Conservation (phyloP, 2,797 vertebrate species). For the Gymnoscopelus microlampas region DNA sequence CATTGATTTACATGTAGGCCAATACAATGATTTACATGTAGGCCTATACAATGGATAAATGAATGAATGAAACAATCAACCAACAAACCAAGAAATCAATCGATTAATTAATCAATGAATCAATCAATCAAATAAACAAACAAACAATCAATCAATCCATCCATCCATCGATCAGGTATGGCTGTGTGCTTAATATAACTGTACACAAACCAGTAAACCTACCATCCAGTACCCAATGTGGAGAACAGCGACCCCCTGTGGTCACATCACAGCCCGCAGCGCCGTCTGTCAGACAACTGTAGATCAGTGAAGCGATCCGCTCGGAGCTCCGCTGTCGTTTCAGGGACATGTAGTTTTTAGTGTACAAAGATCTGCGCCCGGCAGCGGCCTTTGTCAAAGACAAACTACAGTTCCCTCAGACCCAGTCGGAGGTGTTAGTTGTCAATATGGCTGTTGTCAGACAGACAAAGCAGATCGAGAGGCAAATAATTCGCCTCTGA, state of each 20-base stretch:
- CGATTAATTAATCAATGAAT: too few relatives aligned
- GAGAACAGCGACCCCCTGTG: constrained; percentile 30
- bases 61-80: too few relatives aligned
- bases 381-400: neutral
- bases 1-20: too few relatives aligned
- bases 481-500: constrained; percentile 83
- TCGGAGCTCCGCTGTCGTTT: constrained; percentile 27
- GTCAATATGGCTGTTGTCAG: constrained; percentile 87
- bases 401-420: constrained; percentile 81
- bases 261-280: constrained; percentile 67
- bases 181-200: too few relatives aligned
- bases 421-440: constrained; percentile 77
- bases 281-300: constrained; percentile 63
- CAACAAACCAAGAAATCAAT: too few relatives aligned
- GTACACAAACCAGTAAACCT: too few relatives aligned
- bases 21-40: too few relatives aligned
- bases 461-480: constrained; percentile 83
- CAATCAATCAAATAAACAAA: too few relatives aligned
- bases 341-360: constrained; percentile 68
- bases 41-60: too few relatives aligned
- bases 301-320: constrained; percentile 48
- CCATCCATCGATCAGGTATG: too few relatives aligned
- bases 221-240: neutral
- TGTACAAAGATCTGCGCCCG: constrained; percentile 15
- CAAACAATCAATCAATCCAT: too few relatives aligned